Evolutionary conservation across 2,797 vertebrate species (phyloP), one percentile per base, ranked within the genome.

Genomic region (Coendou prehensilis): DNA sequence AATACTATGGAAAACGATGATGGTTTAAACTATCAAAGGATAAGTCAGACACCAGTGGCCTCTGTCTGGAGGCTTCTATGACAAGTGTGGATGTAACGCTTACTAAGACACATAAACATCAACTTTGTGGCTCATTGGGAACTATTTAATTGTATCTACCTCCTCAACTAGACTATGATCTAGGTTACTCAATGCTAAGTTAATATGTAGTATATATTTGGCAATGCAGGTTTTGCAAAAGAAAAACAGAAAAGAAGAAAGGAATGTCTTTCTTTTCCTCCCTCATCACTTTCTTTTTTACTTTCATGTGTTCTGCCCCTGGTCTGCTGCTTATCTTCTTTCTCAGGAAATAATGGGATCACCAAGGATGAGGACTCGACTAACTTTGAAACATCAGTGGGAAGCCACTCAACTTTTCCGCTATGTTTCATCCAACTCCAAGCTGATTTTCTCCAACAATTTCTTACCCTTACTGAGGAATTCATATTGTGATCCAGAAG

Each of bases 311-410:
- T 1, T 10, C 0, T 81, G 3, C 15, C 41, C 28, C 4, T 18
- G 2, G 0, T 69, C n/a, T 20, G 0, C 0, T 11, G 7, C 5
- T 15, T 67, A 6, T n/a, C 15, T 59, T 73, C 23, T 14, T 87
- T 95, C 26, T 69, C 28, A 28, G 85, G 18, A 64, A 52, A 54
- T 9, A 61, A 82, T 22, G 9, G 6, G 23, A 57, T 33, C 33
- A 20, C 5, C 9, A 7, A 83, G 6, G 1, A 1, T 89, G 80
- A 52, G 9, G 17, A n/a, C 9, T 37, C 9, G n/a, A 1, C 41
- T 81, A 50, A 56, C 15, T 28, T 56, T 28, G 14, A 52, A 61
- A 28, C 1, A 33, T 2, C 1, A 33, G 4, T 15, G 28, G 86
- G 80, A 63, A 61, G 14, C 1, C 1, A 63, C 10, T 61, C 3